A percentile compares a stretch with the other conserved stretches of the same genome.
Conservation (phyloP, 1,140 invertebrate genomes). For the Hyles vespertilio region DNA sequence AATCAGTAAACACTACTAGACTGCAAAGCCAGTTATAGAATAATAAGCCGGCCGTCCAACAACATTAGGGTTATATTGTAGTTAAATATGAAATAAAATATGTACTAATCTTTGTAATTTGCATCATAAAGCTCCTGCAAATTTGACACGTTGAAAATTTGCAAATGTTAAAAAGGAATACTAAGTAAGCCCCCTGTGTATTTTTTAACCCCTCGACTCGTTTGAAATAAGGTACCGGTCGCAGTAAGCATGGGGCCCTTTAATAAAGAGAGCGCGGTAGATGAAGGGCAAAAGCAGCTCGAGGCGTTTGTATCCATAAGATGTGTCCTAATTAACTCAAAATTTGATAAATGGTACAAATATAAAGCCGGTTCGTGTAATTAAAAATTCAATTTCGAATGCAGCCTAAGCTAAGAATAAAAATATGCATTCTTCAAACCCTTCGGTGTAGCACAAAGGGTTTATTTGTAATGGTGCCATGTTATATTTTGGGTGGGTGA, state of each 20-base stretch:
- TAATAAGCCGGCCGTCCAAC: no score
- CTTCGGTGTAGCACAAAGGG: no score
- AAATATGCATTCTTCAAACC: neutral
- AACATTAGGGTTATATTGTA: no score
- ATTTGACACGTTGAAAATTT: no score
- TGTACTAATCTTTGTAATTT: no score
- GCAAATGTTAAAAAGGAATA: neutral
- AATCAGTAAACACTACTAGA: no score
- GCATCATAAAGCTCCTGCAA: no score
- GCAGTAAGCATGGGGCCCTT: conserved; percentile 41
- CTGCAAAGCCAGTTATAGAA: no score
- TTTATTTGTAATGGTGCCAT: no score
- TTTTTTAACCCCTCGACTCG: conserved; percentile 27
- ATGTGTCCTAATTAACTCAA: conserved; percentile 53
- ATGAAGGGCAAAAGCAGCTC: conserved; percentile 44
- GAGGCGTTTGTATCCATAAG: conserved; percentile 38
- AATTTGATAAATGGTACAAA: conserved; percentile 54
- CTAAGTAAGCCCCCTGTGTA: neutral
- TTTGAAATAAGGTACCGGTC: conserved; percentile 30
- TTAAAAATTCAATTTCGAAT: conserved; percentile 67
- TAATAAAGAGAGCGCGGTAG: conserved; percentile 50
- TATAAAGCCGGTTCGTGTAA: conserved; percentile 49
- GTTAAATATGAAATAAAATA: no score
- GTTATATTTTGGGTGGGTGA: no score
- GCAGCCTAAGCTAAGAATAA: conserved; percentile 20